A percentile compares a stretch with the other conserved stretches of the same genome.
Conservation (phyloP, 2,888 invertebrate species). For the Eledone cirrhosa region DNA sequence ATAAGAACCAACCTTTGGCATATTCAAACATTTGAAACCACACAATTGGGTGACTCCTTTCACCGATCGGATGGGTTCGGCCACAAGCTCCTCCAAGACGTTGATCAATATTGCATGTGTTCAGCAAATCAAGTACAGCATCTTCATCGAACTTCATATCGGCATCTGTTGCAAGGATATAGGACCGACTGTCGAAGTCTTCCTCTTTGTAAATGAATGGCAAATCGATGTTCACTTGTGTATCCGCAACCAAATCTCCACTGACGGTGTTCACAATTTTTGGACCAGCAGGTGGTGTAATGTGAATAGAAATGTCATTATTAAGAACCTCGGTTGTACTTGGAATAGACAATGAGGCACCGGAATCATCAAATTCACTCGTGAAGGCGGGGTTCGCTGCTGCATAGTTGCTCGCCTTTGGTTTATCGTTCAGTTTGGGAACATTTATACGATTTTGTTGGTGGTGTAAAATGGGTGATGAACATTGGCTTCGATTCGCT, state of each 20-base stretch:
- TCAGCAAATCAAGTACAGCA: constrained; percentile 43
- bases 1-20: constrained; percentile 44
- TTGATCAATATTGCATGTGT: constrained; percentile 43
- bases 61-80: constrained; percentile 49
- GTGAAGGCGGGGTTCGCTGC: too few relatives aligned
- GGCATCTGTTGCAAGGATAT: constrained; percentile 52
- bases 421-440: background rate
- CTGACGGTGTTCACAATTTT: background rate
- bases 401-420: too few relatives aligned
- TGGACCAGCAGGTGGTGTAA: background rate
- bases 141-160: constrained; percentile 52
- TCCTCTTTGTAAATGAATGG: background rate
- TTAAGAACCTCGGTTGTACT: background rate
- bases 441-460: background rate
- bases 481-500: too few relatives aligned
- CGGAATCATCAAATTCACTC: background rate
- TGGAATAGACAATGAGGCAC: background rate
- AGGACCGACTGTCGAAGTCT: constrained; percentile 46
- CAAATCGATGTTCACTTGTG: background rate
- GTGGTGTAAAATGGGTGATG: background rate
- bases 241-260: background rate
- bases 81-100: constrained; percentile 50
- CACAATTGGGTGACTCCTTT: constrained; percentile 45
- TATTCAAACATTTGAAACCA: constrained; percentile 55
- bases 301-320: background rate